Evolutionary conservation across 2,113 vertebrate species (phyloP).

Genomic region (Panthera uncia): DNA sequence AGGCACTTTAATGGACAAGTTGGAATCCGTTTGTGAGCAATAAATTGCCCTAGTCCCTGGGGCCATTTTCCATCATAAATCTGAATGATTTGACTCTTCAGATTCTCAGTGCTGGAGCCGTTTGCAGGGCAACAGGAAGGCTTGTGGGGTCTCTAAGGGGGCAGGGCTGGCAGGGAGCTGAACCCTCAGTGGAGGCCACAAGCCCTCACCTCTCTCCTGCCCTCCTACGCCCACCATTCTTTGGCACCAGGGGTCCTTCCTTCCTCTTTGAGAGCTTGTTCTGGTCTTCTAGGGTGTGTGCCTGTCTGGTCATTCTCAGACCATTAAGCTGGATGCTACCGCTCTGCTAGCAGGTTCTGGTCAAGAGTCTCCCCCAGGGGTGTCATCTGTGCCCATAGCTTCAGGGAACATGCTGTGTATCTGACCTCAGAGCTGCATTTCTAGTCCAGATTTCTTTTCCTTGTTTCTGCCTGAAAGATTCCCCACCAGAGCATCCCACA

Average conservation of each 20-base stretch:
- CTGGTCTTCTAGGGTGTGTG: neutral
- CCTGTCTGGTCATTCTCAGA: neutral
- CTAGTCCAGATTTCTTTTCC: neutral
- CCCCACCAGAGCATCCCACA: neutral
- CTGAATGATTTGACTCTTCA: slow-evolving; percentile 37
- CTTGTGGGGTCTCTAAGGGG: neutral
- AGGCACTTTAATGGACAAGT: slow-evolving; percentile 61
- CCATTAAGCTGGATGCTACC: neutral
- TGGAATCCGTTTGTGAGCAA: slow-evolving; percentile 63
- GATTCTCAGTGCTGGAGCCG: neutral
- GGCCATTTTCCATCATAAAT: slow-evolving; percentile 72
- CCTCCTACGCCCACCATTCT: neutral
- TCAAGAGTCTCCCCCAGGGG: neutral
- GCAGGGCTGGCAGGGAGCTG: neutral
- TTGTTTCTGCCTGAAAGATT: neutral
- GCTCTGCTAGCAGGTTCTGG: neutral
- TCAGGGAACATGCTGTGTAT: neutral
- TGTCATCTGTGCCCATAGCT: neutral
- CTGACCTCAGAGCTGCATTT: neutral
- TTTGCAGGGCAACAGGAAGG: neutral
- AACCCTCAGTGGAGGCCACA: neutral
- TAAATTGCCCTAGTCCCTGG: slow-evolving; percentile 55
- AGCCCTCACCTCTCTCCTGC: neutral
- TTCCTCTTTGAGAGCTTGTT: neutral
- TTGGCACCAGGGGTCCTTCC: neutral